Base-by-base conservation (phyloP, 2,113 vertebrate genomes). In the Cryptomyrus ogoouensis region DNA sequence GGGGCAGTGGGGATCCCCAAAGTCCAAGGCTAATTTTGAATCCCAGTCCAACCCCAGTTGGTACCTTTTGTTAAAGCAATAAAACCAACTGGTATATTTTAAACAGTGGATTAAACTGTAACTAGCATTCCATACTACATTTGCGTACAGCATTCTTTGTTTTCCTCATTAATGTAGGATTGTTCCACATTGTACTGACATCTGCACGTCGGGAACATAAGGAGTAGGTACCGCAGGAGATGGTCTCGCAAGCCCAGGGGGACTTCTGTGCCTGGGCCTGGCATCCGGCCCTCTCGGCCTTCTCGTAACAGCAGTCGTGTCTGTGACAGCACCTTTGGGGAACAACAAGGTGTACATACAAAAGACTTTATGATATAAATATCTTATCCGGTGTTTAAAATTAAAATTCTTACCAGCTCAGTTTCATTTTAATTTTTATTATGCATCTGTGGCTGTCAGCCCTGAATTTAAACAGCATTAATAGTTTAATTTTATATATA, bases 231-330 rank as follows among this genome's bases (percentile, higher is more conserved):
- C 93, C 92, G 31, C 93, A 93, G 86, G 89, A 89, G 9, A 91
- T 7, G 15, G 83, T 84, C 24, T 86, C 88, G 58, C 93, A 93
- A 21, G 86, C 83, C 93, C 93, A 93, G 3, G 80, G 83, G 89
- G 92, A 92, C 1, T 44, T 50, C 50, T 90, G 70, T 27, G 50
- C 74, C 46, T 91, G 92, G 53, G 74, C 66, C 27, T 90, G 35
- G 56, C 93, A 93, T 0, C 93, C 92, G 12, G 27, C 47, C 10
- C n/a, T 24, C 42, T 93, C 92, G 1, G 92, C 92, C 50, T 80
- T 80, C 31, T 91, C 93, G 77, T 93, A 93, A 90, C 93, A 93
- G 27, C 92, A 93, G 66, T 93, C 93, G 46, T 93, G 93, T 31
- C 85, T 91, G 35, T 92, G 90, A 66, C 93, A 93, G 53, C 93